phyloP scores from a whole-genome alignment of 2,888 invertebrate genomes.

The Apoda limacodes region DNA sequence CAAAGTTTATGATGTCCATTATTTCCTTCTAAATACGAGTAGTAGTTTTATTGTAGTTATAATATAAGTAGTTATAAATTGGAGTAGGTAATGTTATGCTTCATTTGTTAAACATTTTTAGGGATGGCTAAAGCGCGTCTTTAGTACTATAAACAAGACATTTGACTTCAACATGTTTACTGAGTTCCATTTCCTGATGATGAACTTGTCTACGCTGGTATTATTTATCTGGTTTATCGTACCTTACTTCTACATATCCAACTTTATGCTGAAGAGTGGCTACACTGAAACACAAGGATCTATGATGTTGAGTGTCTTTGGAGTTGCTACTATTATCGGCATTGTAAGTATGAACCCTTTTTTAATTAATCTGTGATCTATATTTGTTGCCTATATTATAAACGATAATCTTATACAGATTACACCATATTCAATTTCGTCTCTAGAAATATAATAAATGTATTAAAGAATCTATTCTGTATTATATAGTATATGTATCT shows the following conservation, averaged over 20 bases:
- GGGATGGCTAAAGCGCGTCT: slow-evolving; percentile 79
- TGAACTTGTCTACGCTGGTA: slow-evolving; percentile 90
- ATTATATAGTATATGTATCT: too few relatives aligned
- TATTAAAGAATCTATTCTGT: too few relatives aligned
- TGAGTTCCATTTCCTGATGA: slow-evolving; percentile 83
- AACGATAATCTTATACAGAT: too few relatives aligned
- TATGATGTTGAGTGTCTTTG: slow-evolving; percentile 85
- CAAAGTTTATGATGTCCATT: too few relatives aligned
- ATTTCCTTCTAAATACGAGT: too few relatives aligned
- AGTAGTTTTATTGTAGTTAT: too few relatives aligned
- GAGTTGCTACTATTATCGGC: slow-evolving; percentile 90
- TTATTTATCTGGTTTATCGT: slow-evolving; percentile 96
- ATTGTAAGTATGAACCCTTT: slow-evolving; percentile 71
- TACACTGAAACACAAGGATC: slow-evolving; percentile 79
- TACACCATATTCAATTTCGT: too few relatives aligned
- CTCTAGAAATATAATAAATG: too few relatives aligned
- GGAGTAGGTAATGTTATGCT: too few relatives aligned
- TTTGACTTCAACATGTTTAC: slow-evolving; percentile 88
- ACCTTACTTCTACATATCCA: slow-evolving; percentile 93
- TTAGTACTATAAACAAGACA: slow-evolving; percentile 76
- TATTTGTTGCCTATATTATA: too few relatives aligned
- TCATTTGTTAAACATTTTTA: slow-evolving; percentile 41
- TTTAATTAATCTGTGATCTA: too few relatives aligned
- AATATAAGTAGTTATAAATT: too few relatives aligned
- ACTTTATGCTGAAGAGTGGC: slow-evolving; percentile 74